phyloP scores from a whole-genome alignment of 2,888 invertebrate species.

The Ophion obscuratus region DNA sequence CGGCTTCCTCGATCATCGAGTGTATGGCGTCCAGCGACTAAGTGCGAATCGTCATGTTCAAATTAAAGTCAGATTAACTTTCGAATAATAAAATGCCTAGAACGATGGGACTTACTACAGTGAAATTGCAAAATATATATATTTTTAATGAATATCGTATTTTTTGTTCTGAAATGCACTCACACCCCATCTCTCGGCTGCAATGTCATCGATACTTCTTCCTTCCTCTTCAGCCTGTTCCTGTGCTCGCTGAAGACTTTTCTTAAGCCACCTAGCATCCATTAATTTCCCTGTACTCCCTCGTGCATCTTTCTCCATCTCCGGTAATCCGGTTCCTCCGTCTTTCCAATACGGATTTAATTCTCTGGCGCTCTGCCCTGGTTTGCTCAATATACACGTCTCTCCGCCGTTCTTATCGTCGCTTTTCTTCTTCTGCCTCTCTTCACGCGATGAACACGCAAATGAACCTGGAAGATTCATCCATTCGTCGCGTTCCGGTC shows the following conservation, averaged over 20 bases:
- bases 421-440: constrained; percentile 82
- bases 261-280: constrained; percentile 85
- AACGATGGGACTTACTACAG: background rate
- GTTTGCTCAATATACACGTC: constrained; percentile 87
- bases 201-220: constrained; percentile 85
- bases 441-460: constrained; percentile 82
- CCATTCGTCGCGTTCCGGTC: constrained; percentile 89
- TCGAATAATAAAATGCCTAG: background rate
- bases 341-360: constrained; percentile 97
- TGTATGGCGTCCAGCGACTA: constrained; percentile 85
- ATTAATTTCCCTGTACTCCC: constrained; percentile 75
- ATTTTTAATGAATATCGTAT: background rate
- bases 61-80: background rate
- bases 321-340: constrained; percentile 94
- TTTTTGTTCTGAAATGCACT: constrained; percentile 66
- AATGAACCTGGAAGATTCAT: constrained; percentile 89
- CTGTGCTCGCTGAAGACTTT: constrained; percentile 85
- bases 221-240: constrained; percentile 86
- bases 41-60: constrained; percentile 62
- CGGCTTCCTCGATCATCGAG: constrained; percentile 85
- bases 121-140: background rate
- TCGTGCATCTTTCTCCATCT: constrained; percentile 77
- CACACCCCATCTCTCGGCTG: constrained; percentile 87
- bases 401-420: constrained; percentile 85
- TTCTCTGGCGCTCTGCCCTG: constrained; percentile 90